Evolutionary conservation across 2,888 invertebrate genomes (phyloP), one percentile per base, ranked within the genome.

Genomic region (Achlya flavicornis): DNA sequence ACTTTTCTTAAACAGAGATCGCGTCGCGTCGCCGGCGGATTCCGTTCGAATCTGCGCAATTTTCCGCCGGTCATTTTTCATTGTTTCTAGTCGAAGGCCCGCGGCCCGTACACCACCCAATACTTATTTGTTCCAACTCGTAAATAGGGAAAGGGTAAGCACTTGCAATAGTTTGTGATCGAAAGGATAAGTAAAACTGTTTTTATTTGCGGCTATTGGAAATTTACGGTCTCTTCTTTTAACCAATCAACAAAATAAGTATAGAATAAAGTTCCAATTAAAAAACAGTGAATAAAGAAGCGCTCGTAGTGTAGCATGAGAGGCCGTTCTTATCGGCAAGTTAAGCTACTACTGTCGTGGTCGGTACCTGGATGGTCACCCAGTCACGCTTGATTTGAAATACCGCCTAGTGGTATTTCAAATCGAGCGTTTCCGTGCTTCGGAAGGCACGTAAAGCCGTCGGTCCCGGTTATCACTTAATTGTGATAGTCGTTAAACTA

Each of bases 61-160:
- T 93, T 93, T 87, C 90, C 89, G 86, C 80, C 90, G 92, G 92
- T 93, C 93, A 93, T 93, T 92, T 93, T 89, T 93, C 93, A 93
- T 93, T 90, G 93, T 93, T 92, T 78, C 81, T 74, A 77, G 70
- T 79, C 79, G 80, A 76, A 72, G 71, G 71, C 79, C 76, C 72
- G 71, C 73, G 79, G 78, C 76, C 72, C 74, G 65, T 68, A 65
- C 71, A 74, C 78, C 80, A 74, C 78, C 81, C 81, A 71, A 84
- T 84, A 88, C 84, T 82, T 88, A 85, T 88, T 87, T 87, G 87
- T 82, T 77, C 76, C 68, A 65, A 74, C 76, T 78, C 84, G 85
- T 87, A 88, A 88, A 87, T 87, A 89, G 78, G 74, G 74, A 53
- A 53, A 53, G 69, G 66, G 68, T 75, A 78, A 66, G 64, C 75